These are phyloP conservation scores for Ceyx cyanopectus DNA, from an alignment of 2,113 vertebrate genomes.

Conservation along the genomic window DNA sequence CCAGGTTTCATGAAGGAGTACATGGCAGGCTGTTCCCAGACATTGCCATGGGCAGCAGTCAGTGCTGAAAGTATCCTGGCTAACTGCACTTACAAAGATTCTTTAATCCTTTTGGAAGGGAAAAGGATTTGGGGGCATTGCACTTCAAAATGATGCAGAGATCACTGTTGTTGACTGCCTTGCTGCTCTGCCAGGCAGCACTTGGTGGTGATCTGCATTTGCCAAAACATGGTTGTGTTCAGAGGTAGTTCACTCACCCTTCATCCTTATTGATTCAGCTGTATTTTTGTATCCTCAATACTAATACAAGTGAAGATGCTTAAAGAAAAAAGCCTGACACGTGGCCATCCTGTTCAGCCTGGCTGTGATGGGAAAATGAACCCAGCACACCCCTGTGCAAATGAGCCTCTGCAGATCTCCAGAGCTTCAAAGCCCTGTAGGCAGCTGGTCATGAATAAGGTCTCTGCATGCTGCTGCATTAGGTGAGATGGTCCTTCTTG, in stretches of 20 bases:
- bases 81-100: background rate
- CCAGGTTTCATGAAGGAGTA: background rate
- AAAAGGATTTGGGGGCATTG: background rate
- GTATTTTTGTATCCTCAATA: background rate
- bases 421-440: conserved; percentile 70
- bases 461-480: conserved; percentile 82
- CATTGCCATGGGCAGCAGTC: rapidly evolving
- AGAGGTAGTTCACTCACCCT: background rate
- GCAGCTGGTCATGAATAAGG: conserved; percentile 73
- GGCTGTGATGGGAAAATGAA: background rate
- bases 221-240: background rate
- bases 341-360: background rate
- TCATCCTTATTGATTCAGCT: background rate
- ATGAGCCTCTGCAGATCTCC: conserved; percentile 67
- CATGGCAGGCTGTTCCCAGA: background rate
- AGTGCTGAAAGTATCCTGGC: background rate
- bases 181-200: background rate
- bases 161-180: background rate
- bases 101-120: background rate
- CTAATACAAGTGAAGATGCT: background rate
- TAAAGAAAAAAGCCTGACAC: background rate
- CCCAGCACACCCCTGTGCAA: background rate
- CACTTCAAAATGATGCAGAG: background rate
- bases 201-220: rapidly evolving
- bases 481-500: conserved; percentile 45